phyloP scores from a whole-genome alignment of 2,797 vertebrate species.

The Poecile montanus region DNA sequence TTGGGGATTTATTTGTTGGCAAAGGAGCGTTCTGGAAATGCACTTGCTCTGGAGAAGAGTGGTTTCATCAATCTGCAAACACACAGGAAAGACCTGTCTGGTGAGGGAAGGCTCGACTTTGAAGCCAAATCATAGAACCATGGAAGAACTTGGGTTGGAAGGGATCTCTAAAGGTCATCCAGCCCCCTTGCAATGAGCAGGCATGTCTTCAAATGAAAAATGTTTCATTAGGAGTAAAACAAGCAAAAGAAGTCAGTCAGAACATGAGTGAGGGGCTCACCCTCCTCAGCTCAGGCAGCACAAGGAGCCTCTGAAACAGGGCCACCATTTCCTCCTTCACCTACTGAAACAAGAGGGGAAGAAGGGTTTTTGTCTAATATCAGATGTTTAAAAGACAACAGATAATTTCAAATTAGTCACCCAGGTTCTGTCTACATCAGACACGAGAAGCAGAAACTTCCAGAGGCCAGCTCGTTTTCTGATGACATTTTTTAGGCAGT shows the following conservation, averaged over 20 bases:
- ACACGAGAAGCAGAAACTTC: neutral
- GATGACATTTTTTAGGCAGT: neutral
- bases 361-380: neutral
- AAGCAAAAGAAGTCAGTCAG: neutral
- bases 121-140: neutral
- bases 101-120: neutral
- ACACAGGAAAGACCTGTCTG: neutral
- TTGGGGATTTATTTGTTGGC: neutral
- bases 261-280: neutral
- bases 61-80: neutral
- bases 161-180: too few relatives aligned
- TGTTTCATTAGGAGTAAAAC: neutral
- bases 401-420: neutral
- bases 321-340: neutral
- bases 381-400: neutral
- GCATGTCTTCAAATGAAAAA: neutral
- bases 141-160: neutral
- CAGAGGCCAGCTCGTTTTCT: neutral
- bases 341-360: neutral
- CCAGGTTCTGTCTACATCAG: neutral
- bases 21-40: neutral
- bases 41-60: neutral
- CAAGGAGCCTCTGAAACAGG: neutral
- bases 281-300: neutral
- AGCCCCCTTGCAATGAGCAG: too few relatives aligned